Evolutionary conservation across 2,888 invertebrate species (phyloP).

Genomic region (Megaustenia siamemsis): DNA sequence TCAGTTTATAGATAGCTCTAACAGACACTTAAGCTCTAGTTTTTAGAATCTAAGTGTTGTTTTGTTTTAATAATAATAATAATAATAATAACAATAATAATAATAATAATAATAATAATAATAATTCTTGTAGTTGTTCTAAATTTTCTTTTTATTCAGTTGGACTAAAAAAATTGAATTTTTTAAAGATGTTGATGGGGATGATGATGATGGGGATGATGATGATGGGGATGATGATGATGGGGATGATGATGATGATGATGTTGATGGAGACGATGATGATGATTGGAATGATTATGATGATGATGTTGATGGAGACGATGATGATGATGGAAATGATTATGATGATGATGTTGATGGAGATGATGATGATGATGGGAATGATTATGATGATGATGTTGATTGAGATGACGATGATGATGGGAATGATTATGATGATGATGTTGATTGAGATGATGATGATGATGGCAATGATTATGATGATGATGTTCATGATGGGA

Average conservation of each 20-base stretch:
- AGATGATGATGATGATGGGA: conserved; percentile 2
- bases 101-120: neutral
- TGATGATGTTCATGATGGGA: neutral
- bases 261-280: neutral
- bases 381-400: neutral
- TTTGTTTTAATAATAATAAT: neutral
- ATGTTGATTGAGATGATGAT: conserved; percentile 4
- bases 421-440: conserved; percentile 19
- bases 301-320: neutral
- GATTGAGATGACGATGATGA: conserved; percentile 7
- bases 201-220: conserved; percentile 2
- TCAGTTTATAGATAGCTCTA: too few relatives aligned
- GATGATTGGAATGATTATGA: neutral
- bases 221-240: conserved; percentile 16
- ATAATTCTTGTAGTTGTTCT: neutral
- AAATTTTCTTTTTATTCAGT: too few relatives aligned
- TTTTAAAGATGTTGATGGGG: conserved; percentile 5
- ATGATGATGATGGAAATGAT: neutral
- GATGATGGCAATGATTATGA: neutral
- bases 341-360: neutral
- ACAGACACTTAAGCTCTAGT: too few relatives aligned
- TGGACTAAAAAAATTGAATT: too few relatives aligned
- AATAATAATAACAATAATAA: neutral
- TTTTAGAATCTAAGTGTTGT: too few relatives aligned
- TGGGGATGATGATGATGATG: conserved; percentile 9